Conservation (phyloP, 2,797 vertebrate species). For the Enteromius argenteus region DNA sequence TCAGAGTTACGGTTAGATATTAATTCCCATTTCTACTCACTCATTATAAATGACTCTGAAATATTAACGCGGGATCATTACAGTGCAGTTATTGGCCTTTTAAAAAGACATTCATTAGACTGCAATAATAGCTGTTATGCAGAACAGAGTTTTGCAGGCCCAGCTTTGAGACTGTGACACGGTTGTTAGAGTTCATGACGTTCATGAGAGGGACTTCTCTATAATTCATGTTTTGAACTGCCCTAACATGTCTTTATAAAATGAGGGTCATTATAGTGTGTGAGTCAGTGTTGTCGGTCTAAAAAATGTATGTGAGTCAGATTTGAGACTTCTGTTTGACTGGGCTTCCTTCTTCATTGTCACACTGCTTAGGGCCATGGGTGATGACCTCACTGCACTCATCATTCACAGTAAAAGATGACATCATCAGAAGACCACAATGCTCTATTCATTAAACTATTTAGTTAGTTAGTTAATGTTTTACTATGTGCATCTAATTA, state of each 20-base stretch:
- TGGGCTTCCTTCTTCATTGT: neutral
- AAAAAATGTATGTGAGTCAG: constrained; percentile 10
- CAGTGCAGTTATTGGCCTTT: constrained; percentile 68
- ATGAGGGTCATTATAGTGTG: constrained; percentile 23
- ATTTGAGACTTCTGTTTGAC: constrained; percentile 3
- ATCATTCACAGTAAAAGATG: constrained; percentile 20
- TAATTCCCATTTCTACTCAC: constrained; percentile 64
- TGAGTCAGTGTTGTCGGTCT: constrained; percentile 17
- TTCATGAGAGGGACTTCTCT: neutral
- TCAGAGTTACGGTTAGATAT: constrained; percentile 53
- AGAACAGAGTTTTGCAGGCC: constrained; percentile 51
- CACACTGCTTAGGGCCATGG: constrained; percentile 6
- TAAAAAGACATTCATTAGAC: constrained; percentile 73
- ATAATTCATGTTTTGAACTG: neutral
- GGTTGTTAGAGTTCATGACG: neutral
- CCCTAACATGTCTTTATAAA: neutral
- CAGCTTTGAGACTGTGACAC: constrained; percentile 53
- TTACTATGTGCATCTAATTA: neutral
- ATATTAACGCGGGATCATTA: constrained; percentile 69
- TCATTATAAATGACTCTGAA: constrained; percentile 41
- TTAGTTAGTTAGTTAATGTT: no score
- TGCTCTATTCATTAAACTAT: neutral
- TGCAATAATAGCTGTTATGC: constrained; percentile 57
- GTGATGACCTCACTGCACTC: constrained; percentile 4
- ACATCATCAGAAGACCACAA: constrained; percentile 21